Conservation (phyloP, 92 coral and sea anemone species). For the Actinernus sp. region DNA sequence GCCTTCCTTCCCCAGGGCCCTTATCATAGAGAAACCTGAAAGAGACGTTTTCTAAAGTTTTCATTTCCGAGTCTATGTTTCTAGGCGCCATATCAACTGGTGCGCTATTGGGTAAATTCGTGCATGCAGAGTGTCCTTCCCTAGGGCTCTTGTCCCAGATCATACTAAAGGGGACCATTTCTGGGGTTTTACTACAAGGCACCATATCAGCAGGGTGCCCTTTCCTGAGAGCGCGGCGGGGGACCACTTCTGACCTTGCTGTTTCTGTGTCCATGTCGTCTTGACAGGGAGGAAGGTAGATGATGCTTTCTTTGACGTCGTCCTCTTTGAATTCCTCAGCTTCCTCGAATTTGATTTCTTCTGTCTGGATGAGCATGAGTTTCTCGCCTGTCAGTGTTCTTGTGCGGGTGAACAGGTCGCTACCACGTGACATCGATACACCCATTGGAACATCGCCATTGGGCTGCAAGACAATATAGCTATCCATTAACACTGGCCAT, state of each 20-base stretch:
- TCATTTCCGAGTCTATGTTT: neutral
- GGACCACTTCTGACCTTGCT: constrained; percentile 69
- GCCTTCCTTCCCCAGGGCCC: neutral
- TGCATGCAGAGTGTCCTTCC: too few species aligned
- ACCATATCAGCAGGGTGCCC: too few species aligned
- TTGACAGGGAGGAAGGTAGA: constrained; percentile 85
- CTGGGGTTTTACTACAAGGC: too few species aligned
- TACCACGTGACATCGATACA: constrained; percentile 76
- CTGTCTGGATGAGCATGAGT: constrained; percentile 50
- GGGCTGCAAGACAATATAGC: too few species aligned
- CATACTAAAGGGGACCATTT: too few species aligned
- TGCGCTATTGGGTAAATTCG: too few species aligned
- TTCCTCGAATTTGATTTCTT: constrained; percentile 76
- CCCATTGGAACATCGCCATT: neutral
- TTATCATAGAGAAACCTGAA: constrained; percentile 1
- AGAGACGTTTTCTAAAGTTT: neutral
- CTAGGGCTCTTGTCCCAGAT: too few species aligned
- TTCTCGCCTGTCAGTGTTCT: constrained; percentile 53
- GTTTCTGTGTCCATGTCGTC: constrained; percentile 92
- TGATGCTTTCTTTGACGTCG: constrained; percentile 81
- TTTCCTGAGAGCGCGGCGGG: neutral
- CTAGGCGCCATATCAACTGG: too few species aligned
- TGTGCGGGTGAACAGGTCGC: constrained; percentile 59
- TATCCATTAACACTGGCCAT: too few species aligned
- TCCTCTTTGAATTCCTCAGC: constrained; percentile 70